phyloP scores from a whole-genome alignment of 2,113 vertebrate species.

The Cololabis saira region DNA sequence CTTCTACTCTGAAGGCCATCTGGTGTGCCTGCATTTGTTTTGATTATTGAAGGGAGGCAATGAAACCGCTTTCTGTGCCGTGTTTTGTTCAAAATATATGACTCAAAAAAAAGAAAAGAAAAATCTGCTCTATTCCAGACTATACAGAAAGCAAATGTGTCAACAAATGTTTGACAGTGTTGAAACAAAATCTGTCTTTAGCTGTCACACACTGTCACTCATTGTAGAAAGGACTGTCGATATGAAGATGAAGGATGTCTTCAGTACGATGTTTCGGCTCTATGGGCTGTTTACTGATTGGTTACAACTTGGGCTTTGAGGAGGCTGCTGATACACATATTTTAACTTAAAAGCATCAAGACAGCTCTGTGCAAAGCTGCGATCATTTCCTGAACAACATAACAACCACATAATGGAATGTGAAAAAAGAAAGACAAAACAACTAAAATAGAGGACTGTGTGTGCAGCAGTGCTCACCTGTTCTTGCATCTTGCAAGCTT shows the following conservation, averaged over 20 bases:
- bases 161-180: slow-evolving; percentile 66
- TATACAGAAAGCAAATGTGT: slow-evolving; percentile 45
- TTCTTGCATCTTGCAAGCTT: not conserved
- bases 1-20: slow-evolving; percentile 42
- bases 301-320: slow-evolving; percentile 25
- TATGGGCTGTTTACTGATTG: slow-evolving; percentile 42
- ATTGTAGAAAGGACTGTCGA: slow-evolving; percentile 56
- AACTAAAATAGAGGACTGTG: not conserved
- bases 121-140: slow-evolving; percentile 52
- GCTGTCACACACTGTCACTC: slow-evolving; percentile 65
- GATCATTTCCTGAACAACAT: slow-evolving; percentile 18
- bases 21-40: slow-evolving; percentile 46
- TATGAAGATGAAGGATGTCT: slow-evolving; percentile 50
- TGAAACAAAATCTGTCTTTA: slow-evolving; percentile 66
- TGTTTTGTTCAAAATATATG: slow-evolving; percentile 22
- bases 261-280: slow-evolving; percentile 44
- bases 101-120: slow-evolving; percentile 30
- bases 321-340: slow-evolving; percentile 34
- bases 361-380: not conserved
- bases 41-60: slow-evolving; percentile 23
- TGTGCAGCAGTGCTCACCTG: not conserved
- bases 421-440: not conserved
- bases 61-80: slow-evolving; percentile 9
- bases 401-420: slow-evolving; percentile 5
- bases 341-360: slow-evolving; percentile 10